A percentile compares a stretch with the other conserved stretches of the same genome.
These are phyloP conservation scores for Sprattus sprattus DNA, from an alignment of 2,113 vertebrate species.

Conservation along the genomic window DNA sequence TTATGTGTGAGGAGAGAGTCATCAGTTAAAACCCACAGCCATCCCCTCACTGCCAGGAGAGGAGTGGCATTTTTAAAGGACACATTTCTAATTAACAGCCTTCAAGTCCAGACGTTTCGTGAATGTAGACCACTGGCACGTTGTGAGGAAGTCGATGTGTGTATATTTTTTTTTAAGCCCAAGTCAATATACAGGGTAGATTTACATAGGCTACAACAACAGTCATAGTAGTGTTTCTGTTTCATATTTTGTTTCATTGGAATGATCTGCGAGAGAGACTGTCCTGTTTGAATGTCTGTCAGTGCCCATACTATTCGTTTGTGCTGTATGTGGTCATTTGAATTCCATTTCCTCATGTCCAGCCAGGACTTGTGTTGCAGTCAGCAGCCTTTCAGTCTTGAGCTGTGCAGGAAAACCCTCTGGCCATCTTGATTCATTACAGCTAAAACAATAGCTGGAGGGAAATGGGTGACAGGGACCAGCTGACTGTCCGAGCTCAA, in stretches of 20 bases:
- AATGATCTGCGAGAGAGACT: neutral
- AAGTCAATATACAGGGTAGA: neutral
- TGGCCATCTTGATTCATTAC: constrained; percentile 41
- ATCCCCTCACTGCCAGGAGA: neutral
- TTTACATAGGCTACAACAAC: neutral
- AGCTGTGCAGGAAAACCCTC: constrained; percentile 32
- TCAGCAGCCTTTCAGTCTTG: constrained; percentile 16
- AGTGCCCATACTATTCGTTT: neutral
- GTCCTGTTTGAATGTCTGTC: neutral
- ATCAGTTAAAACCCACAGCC: neutral
- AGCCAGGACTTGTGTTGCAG: constrained; percentile 10
- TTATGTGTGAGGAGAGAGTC: constrained; percentile 27
- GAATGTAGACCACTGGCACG: neutral
- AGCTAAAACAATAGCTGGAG: constrained; percentile 31
- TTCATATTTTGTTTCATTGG: neutral
- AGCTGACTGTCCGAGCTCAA: constrained; percentile 26
- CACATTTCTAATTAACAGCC: neutral
- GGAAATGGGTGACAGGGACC: constrained; percentile 44
- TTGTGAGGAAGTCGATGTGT: neutral
- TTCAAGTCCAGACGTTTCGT: neutral
- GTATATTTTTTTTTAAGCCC: neutral
- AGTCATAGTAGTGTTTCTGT: neutral
- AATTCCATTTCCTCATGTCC: neutral
- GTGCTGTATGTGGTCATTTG: neutral
- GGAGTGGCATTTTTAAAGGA: neutral